Evolutionary conservation across 2,113 vertebrate species (phyloP).

Genomic region (Phalacrocorax aristotelis): DNA sequence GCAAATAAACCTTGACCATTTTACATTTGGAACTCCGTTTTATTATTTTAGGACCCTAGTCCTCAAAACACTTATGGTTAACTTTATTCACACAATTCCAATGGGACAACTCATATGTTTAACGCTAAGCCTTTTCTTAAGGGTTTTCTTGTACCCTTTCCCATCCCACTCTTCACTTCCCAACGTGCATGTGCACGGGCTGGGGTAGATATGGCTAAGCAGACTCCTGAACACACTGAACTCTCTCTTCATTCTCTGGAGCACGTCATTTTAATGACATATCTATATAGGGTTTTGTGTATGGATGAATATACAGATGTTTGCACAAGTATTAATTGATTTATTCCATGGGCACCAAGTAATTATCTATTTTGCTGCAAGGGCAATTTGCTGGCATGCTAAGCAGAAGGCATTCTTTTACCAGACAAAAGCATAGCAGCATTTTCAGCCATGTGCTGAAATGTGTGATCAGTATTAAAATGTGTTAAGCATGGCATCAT

Average conservation of each 20-base stretch:
- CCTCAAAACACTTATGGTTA: slow-evolving; percentile 40
- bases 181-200: accelerated
- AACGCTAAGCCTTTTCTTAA: background rate
- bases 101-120: background rate
- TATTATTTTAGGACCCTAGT: slow-evolving; percentile 51
- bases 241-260: background rate
- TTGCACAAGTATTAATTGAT: background rate
- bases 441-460: slow-evolving; percentile 32
- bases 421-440: slow-evolving; percentile 28
- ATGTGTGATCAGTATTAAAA: slow-evolving; percentile 35
- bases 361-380: slow-evolving; percentile 31
- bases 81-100: slow-evolving; percentile 53
- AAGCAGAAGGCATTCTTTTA: slow-evolving; percentile 30
- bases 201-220: background rate
- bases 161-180: background rate
- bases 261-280: background rate
- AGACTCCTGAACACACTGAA: background rate
- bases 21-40: slow-evolving; percentile 15
- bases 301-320: background rate
- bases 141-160: background rate
- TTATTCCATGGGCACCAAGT: background rate
- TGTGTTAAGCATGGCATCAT: background rate
- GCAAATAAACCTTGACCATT: slow-evolving; percentile 30
- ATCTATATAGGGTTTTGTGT: background rate
- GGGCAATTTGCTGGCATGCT: slow-evolving; percentile 24